Base-by-base conservation (phyloP, 2,888 invertebrate genomes). In the Daptonema setosum region DNA sequence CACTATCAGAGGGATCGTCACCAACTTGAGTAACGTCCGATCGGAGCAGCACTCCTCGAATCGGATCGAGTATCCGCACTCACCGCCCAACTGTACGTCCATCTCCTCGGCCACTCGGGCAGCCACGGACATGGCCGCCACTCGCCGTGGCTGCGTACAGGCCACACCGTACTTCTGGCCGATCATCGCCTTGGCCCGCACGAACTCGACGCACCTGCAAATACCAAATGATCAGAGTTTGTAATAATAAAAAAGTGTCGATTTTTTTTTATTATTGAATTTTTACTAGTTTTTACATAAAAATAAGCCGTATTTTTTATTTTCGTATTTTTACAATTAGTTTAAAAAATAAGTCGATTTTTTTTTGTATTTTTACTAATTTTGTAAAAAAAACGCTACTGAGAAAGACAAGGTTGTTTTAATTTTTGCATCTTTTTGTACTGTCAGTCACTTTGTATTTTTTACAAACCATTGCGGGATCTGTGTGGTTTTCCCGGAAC, bases 101-200 rank as follows among this genome's bases (percentile, higher is more conserved):
- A 99, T 93, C 75, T 99, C 97, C 70, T 99, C 95, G 0, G 95
- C 88, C 0, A 97, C 97, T 71, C 97, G 79, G 70, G 95, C 91
- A 0, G 97, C 95, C 0, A 99, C 97, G 0, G 90, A 90, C 95
- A 99, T 99, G 5, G 97, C 97, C 0, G 97, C 97, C 56, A 99
- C 97, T 76, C 97, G 76, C 63, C 95, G 80, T 0, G 88, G 93
- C 71, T 91, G 91, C 60, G 65, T 97, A 72, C 95, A 97, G 5
- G 91, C 88, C 0, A 95, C 93, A 2, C 80, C 83, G 69, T 82
- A 83, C 62, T 76, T 77, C 0, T 57, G 26, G 11, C 61, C 61
- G n/a, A 58, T 55, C 52, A 54, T 22, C 45, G 52, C 81, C 56
- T 78, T 73, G 0, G 78, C 74, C 35, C 78, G 70, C 0, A 83